Conservation (phyloP, 2,888 invertebrate species). For the Megalurothrips usitatus region DNA sequence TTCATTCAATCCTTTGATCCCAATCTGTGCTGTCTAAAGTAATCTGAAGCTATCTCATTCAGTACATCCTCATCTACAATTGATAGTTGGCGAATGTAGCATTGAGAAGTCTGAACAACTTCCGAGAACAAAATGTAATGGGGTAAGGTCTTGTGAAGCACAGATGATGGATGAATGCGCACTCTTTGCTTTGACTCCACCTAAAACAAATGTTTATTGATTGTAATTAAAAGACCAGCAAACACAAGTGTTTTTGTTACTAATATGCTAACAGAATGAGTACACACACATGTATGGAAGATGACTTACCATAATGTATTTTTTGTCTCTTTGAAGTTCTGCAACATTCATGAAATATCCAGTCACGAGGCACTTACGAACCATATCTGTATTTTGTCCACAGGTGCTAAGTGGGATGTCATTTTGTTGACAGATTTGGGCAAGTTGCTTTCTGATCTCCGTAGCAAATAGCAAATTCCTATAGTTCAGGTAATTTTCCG, state of each 20-base stretch:
- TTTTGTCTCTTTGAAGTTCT: constrained; percentile 67
- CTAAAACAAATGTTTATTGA: constrained; percentile 44
- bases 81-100: constrained; percentile 73
- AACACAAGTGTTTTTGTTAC: constrained; percentile 18
- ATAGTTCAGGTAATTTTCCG: constrained; percentile 79
- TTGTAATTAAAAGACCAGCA: constrained; percentile 7
- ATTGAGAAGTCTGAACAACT: constrained; percentile 76
- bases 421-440: constrained; percentile 62
- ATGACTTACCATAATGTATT: constrained; percentile 60
- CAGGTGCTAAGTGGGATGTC: constrained; percentile 61
- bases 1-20: neutral
- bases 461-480: constrained; percentile 76
- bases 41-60: constrained; percentile 49
- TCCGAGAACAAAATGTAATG: constrained; percentile 77
- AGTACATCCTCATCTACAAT: constrained; percentile 79
- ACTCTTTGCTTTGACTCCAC: constrained; percentile 62
- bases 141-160: constrained; percentile 63
- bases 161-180: constrained; percentile 78
- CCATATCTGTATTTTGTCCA: constrained; percentile 46
- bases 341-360: constrained; percentile 86
- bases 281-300: neutral
- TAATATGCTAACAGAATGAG: neutral
- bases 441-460: constrained; percentile 75
- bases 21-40: constrained; percentile 33
- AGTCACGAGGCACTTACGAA: constrained; percentile 70